phyloP scores from a whole-genome alignment of 2,113 vertebrate species.

The Labeo catla region DNA sequence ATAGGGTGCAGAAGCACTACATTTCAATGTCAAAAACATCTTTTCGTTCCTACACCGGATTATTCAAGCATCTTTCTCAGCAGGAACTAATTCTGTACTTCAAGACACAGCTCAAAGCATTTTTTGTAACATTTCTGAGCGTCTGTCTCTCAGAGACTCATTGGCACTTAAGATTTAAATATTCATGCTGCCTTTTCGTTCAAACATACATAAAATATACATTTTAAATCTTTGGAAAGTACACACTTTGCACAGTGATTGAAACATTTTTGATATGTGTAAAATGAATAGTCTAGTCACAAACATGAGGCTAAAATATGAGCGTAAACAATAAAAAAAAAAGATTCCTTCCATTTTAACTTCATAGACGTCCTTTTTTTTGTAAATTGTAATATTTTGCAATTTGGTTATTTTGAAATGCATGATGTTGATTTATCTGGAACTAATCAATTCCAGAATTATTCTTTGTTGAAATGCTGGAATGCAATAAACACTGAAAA shows the following conservation, averaged over 20 bases:
- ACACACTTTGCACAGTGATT: constrained; percentile 73
- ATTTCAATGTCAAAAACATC: background rate
- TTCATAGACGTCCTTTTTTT: background rate
- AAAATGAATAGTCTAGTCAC: background rate
- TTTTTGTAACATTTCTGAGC: constrained; percentile 37
- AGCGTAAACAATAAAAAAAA: too few relatives aligned
- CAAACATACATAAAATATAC: constrained; percentile 28
- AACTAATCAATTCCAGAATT: background rate
- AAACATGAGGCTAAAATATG: background rate
- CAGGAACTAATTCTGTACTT: background rate
- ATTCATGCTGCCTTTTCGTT: constrained; percentile 55
- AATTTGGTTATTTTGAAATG: background rate
- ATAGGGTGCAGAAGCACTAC: constrained; percentile 55
- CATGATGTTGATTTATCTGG: background rate
- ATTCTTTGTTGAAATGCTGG: background rate
- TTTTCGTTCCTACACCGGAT: background rate
- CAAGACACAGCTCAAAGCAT: constrained; percentile 1
- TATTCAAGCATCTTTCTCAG: background rate
- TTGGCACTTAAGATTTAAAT: constrained; percentile 51
- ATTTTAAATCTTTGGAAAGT: constrained; percentile 23
- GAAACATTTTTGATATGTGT: constrained; percentile 58
- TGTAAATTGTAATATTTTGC: background rate
- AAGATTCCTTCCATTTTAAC: too few relatives aligned
- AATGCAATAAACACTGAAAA: constrained; percentile 2
- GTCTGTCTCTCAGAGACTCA: constrained; percentile 37